These are phyloP conservation scores for Drosophila nigrodunni DNA, from an alignment of 1,140 invertebrate species.

Conservation along the genomic window DNA sequence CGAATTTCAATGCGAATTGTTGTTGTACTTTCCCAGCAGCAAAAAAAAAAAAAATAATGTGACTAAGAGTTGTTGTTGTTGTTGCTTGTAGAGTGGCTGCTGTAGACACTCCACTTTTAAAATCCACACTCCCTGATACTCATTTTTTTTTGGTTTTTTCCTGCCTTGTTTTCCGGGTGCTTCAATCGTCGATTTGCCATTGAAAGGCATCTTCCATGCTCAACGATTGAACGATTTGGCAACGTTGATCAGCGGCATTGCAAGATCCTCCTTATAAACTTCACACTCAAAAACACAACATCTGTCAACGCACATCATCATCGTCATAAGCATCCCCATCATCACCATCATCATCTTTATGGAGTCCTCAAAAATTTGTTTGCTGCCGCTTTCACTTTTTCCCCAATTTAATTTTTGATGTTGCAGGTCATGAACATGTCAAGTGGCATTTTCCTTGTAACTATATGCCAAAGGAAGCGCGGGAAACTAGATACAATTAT, in stretches of 20 bases:
- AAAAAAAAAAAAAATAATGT: background rate
- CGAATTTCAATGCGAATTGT: constrained; percentile 75
- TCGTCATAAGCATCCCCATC: background rate
- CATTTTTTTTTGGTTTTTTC: background rate
- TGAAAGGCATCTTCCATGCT: constrained; percentile 36
- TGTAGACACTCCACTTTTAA: background rate
- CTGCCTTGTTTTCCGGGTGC: constrained; percentile 64
- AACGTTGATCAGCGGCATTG: constrained; percentile 32
- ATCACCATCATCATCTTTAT: constrained; percentile 20
- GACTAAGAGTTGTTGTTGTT: constrained; percentile 6
- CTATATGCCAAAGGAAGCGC: constrained; percentile 56
- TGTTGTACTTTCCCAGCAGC: constrained; percentile 45
- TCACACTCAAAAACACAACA: background rate
- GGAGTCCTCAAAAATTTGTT: constrained; percentile 5
- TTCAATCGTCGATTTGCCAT: constrained; percentile 60
- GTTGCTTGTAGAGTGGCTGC: constrained; percentile 8
- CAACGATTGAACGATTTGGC: constrained; percentile 45
- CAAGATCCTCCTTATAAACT: constrained; percentile 39
- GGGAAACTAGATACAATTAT: constrained; percentile 81
- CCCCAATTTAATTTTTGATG: constrained; percentile 17
- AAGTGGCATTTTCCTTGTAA: constrained; percentile 75
- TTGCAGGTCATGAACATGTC: constrained; percentile 55
- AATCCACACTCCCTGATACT: too few relatives aligned
- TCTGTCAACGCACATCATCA: constrained; percentile 40
- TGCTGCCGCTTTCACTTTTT: constrained; percentile 67